Evolutionary conservation across 2,888 invertebrate genomes (phyloP), one percentile per base, ranked within the genome.

Genomic region (Tolmerus cingulatus): DNA sequence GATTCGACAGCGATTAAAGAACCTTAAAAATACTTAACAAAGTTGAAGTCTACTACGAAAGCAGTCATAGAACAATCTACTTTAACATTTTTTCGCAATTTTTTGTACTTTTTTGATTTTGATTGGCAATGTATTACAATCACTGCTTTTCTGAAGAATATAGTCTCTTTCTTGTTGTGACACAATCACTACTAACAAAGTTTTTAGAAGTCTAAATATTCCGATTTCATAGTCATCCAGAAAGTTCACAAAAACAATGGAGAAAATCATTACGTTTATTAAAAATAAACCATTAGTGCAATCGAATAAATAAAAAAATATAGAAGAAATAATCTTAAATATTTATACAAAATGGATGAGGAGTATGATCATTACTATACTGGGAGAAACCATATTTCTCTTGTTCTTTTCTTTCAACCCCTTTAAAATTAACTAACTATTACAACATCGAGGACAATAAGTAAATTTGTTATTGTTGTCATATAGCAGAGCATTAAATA

Each of bases 301-400:
- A 51, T 37, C 30, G 51, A 79, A 79, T 79, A 79, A 79, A 79
- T 79, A 46, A 79, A 79, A n/a, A 79, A 40, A 79, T 79, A 79
- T 51, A 46, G 27, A 79, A 46, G 43, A 46, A 46, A 51, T 27
- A 46, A 27, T 46, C 43, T 79, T 79, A 79, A 51, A 79, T 46
- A 46, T 46, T 79, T 66, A 66, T 66, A 66, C 66, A 66, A 51
- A n/a, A 51, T 27, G 27, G 66, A 66, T 23, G 66, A 27, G 9
- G 12, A 66, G 12, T 8, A 8, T 66, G 66, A 27, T 23, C 66
- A 27, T 66, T 66, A 66, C 23, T 27, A n/a, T n/a, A 66, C 27
- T 66, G 8, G 66, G 66, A 55, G 55, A 55, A 55, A 19, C 19
- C 66, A 66, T 51, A 51, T 51, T 66, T 66, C 23, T 66, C 66